Conservation (phyloP, 2,113 vertebrate species). For the Neolamprologus sp. region DNA sequence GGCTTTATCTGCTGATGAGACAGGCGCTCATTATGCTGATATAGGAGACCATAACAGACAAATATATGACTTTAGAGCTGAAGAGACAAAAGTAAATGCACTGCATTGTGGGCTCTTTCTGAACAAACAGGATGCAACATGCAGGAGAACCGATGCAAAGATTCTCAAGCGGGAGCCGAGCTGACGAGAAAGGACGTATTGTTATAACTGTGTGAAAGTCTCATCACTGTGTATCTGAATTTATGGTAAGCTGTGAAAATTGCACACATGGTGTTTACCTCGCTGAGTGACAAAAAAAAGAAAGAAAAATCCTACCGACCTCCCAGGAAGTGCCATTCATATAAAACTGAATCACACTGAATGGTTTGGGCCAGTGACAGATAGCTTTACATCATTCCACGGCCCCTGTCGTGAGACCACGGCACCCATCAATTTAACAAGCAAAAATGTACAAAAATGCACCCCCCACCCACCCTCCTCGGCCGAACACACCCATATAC, state of each 20-base stretch:
- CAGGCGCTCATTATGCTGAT: conserved; percentile 55
- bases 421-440: conserved; percentile 58
- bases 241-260: conserved; percentile 47
- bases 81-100: neutral
- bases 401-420: conserved; percentile 59
- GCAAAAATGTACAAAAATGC: conserved; percentile 52
- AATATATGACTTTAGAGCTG: neutral
- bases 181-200: neutral
- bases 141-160: neutral
- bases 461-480: neutral
- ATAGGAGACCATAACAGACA: conserved; percentile 35
- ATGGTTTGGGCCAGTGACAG: conserved; percentile 48
- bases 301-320: conserved; percentile 59
- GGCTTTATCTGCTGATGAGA: conserved; percentile 35
- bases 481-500: neutral
- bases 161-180: neutral
- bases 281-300: conserved; percentile 35
- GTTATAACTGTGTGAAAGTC: conserved; percentile 1
- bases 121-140: neutral
- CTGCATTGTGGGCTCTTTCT: neutral
- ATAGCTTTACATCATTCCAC: conserved; percentile 59
- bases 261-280: conserved; percentile 56
- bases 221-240: neutral
- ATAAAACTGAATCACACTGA: conserved; percentile 58
- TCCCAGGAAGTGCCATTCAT: conserved; percentile 62